Percentiles rank a stretch among this genome's conserved stretches.
These are phyloP conservation scores for Erythrocercus mccallii DNA, from an alignment of 2,113 vertebrate genomes.

Conservation along the genomic window DNA sequence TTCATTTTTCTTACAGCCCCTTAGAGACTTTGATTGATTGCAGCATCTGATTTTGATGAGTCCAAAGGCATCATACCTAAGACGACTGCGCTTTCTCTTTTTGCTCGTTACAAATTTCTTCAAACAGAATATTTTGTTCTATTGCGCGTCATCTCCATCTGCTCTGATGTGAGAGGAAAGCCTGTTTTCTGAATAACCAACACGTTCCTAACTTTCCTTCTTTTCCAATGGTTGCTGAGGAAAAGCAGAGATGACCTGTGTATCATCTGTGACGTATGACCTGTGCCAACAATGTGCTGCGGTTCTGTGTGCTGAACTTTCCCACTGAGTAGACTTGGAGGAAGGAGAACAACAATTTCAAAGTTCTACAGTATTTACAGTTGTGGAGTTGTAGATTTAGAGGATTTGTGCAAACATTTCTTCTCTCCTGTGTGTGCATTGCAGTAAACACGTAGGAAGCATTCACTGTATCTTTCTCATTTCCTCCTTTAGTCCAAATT, in stretches of 20 bases:
- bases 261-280: neutral
- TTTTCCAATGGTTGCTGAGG: neutral
- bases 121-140: neutral
- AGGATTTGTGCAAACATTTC: neutral
- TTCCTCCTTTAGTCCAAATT: neutral
- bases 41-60: neutral
- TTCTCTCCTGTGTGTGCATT: neutral
- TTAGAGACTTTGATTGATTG: neutral
- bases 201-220: neutral
- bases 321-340: neutral
- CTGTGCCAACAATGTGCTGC: neutral
- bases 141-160: neutral
- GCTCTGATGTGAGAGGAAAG: neutral
- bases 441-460: rapidly evolving
- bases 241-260: neutral
- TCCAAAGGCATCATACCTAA: neutral
- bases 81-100: neutral
- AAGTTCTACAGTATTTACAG: neutral
- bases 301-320: neutral
- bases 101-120: neutral
- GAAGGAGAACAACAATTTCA: neutral
- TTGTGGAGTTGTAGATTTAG: neutral
- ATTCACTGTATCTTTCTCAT: neutral
- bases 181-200: neutral
- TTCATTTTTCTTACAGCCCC: neutral